phyloP scores from a whole-genome alignment of 2,888 invertebrate genomes.

The Pasiphila rectangulata region DNA sequence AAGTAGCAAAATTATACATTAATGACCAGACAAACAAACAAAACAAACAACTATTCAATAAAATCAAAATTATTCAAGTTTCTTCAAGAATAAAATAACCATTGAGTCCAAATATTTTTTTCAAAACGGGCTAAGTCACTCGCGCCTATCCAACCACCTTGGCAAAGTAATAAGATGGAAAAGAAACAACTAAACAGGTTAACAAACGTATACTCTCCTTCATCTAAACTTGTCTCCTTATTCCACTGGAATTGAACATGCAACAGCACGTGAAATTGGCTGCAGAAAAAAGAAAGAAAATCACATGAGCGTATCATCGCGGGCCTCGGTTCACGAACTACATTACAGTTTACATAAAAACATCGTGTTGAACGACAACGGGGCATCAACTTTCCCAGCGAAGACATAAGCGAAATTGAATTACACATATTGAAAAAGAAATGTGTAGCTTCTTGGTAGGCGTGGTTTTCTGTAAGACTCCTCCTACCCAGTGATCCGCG shows the following conservation, averaged over 20 bases:
- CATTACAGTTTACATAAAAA: constrained; percentile 81
- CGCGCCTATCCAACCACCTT: no score
- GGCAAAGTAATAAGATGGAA: background rate
- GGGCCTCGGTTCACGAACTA: constrained; percentile 76
- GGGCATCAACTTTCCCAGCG: constrained; percentile 81
- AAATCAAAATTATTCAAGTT: background rate
- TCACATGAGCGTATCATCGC: constrained; percentile 65
- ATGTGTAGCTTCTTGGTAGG: constrained; percentile 80
- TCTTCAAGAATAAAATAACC: no score
- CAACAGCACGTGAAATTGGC: constrained; percentile 74
- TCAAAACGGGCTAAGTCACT: no score
- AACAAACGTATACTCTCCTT: constrained; percentile 29
- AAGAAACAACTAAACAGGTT: constrained; percentile 7
- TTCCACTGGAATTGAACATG: constrained; percentile 59
- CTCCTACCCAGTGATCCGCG: constrained; percentile 73
- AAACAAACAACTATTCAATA: background rate
- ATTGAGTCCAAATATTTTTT: no score
- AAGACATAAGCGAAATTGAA: constrained; percentile 82
- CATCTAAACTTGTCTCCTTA: constrained; percentile 42
- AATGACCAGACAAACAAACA: no score
- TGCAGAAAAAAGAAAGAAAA: constrained; percentile 67
- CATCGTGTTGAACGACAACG: constrained; percentile 80
- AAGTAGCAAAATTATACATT: no score
- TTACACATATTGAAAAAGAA: constrained; percentile 82
- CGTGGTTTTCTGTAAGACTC: constrained; percentile 73